phyloP scores from a whole-genome alignment of 2,797 vertebrate species.

The Tapirus indicus region DNA sequence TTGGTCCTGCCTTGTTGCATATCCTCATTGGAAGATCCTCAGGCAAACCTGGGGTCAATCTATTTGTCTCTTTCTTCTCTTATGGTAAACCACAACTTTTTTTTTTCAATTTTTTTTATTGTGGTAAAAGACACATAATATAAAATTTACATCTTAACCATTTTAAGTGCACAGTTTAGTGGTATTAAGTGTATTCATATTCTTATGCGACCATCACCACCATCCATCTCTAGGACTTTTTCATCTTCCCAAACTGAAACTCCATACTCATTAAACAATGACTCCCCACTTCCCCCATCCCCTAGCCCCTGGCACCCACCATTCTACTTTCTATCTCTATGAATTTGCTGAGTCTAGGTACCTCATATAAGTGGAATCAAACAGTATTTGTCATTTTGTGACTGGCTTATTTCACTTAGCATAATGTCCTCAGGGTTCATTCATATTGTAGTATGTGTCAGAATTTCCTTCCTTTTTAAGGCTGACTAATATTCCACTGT shows the following conservation, averaged over 20 bases:
- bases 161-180: neutral
- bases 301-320: neutral
- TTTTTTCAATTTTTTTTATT: neutral
- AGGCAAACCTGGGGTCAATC: neutral
- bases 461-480: neutral
- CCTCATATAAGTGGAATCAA: accelerated
- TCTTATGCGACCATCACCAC: neutral
- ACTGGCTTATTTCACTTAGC: neutral
- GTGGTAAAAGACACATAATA: neutral
- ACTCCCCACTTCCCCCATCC: neutral
- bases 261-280: neutral
- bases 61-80: neutral
- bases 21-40: neutral
- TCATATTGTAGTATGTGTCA: accelerated
- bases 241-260: neutral
- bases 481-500: neutral
- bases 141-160: neutral
- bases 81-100: neutral
- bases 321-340: neutral
- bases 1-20: neutral
- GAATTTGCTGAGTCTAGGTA: neutral
- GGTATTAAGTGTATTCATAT: neutral
- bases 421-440: neutral
- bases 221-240: neutral
- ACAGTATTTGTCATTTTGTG: neutral